These are phyloP conservation scores for Apocrypta bakeri DNA, from an alignment of 1,140 invertebrate genomes.

Conservation along the genomic window DNA sequence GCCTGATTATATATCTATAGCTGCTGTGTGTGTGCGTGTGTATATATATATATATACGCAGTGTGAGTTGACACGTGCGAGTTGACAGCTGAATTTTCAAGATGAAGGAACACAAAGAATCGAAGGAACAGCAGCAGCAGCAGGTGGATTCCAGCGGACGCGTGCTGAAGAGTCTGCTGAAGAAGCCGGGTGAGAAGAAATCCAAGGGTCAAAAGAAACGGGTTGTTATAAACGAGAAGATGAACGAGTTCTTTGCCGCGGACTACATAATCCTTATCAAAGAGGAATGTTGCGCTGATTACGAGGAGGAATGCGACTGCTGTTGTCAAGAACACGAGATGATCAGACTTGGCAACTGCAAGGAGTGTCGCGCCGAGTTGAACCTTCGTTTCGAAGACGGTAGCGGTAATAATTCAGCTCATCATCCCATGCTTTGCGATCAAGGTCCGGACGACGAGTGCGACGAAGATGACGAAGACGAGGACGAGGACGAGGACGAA, in stretches of 20 bases:
- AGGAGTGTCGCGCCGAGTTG: slow-evolving; percentile 70
- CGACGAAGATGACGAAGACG: too few species aligned
- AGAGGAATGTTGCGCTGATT: slow-evolving; percentile 87
- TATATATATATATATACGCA: too few species aligned
- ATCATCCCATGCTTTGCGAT: neutral
- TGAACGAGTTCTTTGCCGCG: slow-evolving; percentile 90
- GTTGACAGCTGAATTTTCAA: neutral
- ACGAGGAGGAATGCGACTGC: slow-evolving; percentile 83
- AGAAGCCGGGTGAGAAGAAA: slow-evolving; percentile 74
- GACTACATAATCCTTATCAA: slow-evolving; percentile 91
- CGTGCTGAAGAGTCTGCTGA: slow-evolving; percentile 77
- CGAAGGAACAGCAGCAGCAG: slow-evolving; percentile 64
- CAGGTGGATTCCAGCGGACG: slow-evolving; percentile 56
- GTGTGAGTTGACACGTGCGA: too few species aligned
- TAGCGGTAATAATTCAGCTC: slow-evolving; percentile 52
- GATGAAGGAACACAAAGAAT: slow-evolving; percentile 69
- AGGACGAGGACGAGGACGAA: slow-evolving; percentile 68
- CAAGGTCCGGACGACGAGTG: slow-evolving; percentile 72
- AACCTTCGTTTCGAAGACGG: slow-evolving; percentile 65
- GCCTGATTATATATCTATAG: too few species aligned
- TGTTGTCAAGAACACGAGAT: slow-evolving; percentile 84
- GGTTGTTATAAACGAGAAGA: slow-evolving; percentile 89
- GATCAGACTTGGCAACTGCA: slow-evolving; percentile 78
- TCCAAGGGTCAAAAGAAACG: slow-evolving; percentile 78
- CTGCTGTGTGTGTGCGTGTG: too few species aligned